A percentile compares a stretch with the other conserved stretches of the same genome.
Conservation (phyloP, 2,113 vertebrate genomes). For the Parus major region DNA sequence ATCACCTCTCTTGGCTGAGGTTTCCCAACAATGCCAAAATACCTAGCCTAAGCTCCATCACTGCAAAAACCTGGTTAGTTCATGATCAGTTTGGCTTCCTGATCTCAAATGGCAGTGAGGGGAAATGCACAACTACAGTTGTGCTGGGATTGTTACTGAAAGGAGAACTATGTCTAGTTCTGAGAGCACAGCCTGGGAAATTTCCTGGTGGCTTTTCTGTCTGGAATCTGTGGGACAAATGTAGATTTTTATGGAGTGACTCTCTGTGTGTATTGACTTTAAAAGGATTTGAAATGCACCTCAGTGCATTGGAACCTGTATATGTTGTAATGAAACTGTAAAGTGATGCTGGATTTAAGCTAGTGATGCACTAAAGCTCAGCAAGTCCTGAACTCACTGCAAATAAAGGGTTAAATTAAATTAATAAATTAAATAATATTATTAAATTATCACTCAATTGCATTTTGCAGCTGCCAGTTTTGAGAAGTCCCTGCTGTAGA, state of each 20-base stretch:
- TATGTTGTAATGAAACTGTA: not conserved
- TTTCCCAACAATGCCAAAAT: not conserved
- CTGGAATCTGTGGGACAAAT: not conserved
- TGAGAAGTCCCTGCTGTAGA: not conserved
- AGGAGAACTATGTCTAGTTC: not conserved
- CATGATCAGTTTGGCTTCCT: not conserved
- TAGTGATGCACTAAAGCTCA: not conserved
- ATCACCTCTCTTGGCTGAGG: accelerated
- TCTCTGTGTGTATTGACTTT: not conserved
- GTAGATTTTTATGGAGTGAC: not conserved
- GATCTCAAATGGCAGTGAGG: not conserved
- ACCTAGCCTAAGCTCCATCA: too few species aligned
- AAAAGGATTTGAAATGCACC: not conserved
- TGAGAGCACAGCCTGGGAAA: not conserved
- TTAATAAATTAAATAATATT: too few species aligned
- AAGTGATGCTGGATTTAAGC: not conserved
- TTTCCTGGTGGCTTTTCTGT: not conserved
- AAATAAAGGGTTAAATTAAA: not conserved
- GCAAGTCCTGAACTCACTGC: not conserved
- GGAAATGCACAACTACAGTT: not conserved
- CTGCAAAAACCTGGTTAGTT: not conserved
- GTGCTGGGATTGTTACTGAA: not conserved
- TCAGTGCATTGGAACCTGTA: not conserved
- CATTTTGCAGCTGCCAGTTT: not conserved
- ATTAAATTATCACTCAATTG: not conserved